A percentile compares a stretch with the other conserved stretches of the same genome.
These are phyloP conservation scores for Trachops cirrhosus DNA, from an alignment of 2,797 vertebrate species.

Conservation along the genomic window DNA sequence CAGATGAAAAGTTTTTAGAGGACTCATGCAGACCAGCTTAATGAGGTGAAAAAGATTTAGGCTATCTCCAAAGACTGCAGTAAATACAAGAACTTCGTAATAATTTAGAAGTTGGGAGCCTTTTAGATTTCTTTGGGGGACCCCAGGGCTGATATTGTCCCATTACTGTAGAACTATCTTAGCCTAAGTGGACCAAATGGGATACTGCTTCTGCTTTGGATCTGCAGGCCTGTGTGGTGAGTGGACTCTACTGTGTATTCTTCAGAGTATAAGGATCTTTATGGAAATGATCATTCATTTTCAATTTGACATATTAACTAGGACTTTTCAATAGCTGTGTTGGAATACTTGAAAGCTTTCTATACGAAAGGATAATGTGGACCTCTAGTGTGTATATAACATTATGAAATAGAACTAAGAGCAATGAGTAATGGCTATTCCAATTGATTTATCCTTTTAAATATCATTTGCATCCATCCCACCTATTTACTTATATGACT, in stretches of 20 bases:
- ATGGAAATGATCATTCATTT: not conserved
- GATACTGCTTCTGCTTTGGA: not conserved
- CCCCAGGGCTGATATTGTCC: not conserved
- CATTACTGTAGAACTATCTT: not conserved
- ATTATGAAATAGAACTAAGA: not conserved
- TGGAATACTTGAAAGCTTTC: not conserved
- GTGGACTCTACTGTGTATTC: not conserved
- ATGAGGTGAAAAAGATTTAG: constrained; percentile 65
- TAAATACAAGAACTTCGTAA: constrained; percentile 14
- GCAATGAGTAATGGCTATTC: not conserved
- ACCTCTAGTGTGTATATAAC: not conserved
- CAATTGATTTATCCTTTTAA: not conserved
- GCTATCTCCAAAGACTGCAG: constrained; percentile 34
- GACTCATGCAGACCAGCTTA: constrained; percentile 42
- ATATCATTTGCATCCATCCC: not conserved
- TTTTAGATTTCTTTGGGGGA: constrained; percentile 31
- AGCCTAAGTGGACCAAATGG: not conserved
- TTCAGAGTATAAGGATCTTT: not conserved
- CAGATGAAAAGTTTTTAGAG: constrained; percentile 7
- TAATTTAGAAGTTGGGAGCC: constrained; percentile 4
- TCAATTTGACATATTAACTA: not conserved
- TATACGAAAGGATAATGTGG: not conserved
- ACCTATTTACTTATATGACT: not conserved
- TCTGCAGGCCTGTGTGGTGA: not conserved
- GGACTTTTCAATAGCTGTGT: not conserved